Evolutionary conservation across 2,797 vertebrate genomes (phyloP).

Genomic region (Acanthurus leucopareius): DNA sequence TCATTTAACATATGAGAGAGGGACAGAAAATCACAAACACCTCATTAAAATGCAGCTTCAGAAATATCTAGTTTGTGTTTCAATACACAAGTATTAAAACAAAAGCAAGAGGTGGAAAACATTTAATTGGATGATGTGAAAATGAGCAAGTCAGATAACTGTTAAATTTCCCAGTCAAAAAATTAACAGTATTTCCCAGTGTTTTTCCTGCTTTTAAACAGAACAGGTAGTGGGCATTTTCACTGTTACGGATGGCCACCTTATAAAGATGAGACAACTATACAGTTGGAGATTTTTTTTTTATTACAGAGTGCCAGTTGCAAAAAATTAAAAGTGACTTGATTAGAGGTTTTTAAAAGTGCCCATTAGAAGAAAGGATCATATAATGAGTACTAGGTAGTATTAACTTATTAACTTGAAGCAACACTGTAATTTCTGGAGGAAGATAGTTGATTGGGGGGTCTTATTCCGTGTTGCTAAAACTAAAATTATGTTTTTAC

Average conservation of each 20-base stretch:
- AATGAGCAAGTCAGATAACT: not conserved
- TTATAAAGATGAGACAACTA: not conserved
- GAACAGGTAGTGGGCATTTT: not conserved
- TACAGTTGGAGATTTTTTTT: not conserved
- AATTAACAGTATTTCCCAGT: not conserved
- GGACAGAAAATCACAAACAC: not conserved
- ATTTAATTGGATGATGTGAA: not conserved
- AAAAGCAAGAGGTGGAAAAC: not conserved
- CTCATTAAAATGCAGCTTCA: not conserved
- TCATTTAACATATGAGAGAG: not conserved
- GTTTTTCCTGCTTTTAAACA: not conserved
- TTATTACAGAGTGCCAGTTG: not conserved
- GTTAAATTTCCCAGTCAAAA: not conserved
- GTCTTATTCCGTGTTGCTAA: too few relatives aligned
- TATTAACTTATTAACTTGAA: not conserved
- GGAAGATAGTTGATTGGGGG: too few relatives aligned
- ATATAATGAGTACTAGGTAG: not conserved
- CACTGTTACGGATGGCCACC: not conserved
- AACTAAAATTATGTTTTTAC: not conserved
- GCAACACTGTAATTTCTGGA: too few relatives aligned
- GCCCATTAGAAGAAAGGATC: not conserved
- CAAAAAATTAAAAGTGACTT: not conserved
- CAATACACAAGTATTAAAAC: not conserved
- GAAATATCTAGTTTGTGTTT: not conserved
- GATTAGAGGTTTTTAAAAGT: not conserved